phyloP scores from a whole-genome alignment of 2,888 invertebrate species.

The Ypsolopha sequella region DNA sequence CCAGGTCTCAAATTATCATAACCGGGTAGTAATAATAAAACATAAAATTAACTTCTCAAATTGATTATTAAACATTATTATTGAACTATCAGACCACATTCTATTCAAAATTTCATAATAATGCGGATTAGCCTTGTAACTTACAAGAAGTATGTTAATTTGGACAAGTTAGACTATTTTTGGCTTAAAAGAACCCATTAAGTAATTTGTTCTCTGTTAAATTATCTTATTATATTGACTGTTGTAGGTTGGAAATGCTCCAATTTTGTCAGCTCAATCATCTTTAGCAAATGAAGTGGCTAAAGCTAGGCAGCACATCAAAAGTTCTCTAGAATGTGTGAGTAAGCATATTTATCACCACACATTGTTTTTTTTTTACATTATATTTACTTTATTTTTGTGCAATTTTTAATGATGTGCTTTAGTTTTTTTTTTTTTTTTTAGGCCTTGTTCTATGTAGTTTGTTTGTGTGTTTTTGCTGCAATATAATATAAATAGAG shows the following conservation, averaged over 20 bases:
- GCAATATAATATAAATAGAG: no score
- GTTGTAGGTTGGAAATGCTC: conserved; percentile 43
- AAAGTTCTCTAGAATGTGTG: conserved; percentile 79
- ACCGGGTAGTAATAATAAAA: no score
- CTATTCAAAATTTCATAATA: background rate
- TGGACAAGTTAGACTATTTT: no score
- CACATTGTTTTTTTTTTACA: conserved; percentile 3
- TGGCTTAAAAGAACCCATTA: no score
- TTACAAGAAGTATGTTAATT: no score
- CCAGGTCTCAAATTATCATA: no score
- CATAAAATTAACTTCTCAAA: no score
- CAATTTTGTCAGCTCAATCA: conserved; percentile 56
- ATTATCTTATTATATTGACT: conserved; percentile 8
- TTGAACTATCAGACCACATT: background rate
- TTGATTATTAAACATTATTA: background rate
- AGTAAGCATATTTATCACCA: conserved; percentile 36
- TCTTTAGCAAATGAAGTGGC: conserved; percentile 87
- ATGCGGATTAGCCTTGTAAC: background rate
- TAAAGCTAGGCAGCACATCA: conserved; percentile 88
- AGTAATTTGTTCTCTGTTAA: no score
- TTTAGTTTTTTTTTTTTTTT: background rate
- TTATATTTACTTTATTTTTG: background rate
- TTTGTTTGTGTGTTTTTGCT: background rate
- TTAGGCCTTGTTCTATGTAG: background rate
- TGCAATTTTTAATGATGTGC: background rate